A percentile compares a stretch with the other conserved stretches of the same genome.
Conservation (phyloP, 2,113 vertebrate genomes). For the Lates calcarifer region DNA sequence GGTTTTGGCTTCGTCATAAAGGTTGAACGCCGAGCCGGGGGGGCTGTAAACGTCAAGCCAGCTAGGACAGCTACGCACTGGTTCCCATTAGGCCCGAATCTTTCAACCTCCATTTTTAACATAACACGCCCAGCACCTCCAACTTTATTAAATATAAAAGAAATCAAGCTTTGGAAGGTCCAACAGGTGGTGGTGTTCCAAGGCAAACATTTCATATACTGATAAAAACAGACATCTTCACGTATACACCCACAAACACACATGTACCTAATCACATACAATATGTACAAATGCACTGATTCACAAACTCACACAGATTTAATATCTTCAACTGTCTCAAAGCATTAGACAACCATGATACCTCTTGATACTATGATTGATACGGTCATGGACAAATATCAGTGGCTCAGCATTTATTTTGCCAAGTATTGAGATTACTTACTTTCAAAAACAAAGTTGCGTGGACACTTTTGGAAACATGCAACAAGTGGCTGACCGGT, state of each 20-base stretch:
- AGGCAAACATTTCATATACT: slow-evolving; percentile 15
- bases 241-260: not conserved
- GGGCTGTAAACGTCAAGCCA: slow-evolving; percentile 53
- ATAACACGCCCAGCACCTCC: slow-evolving; percentile 8
- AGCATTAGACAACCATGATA: not conserved
- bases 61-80: slow-evolving; percentile 39
- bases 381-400: slow-evolving; percentile 2
- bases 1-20: slow-evolving; percentile 58
- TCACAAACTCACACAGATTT: not conserved
- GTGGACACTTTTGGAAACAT: slow-evolving; percentile 32
- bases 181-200: slow-evolving; percentile 2
- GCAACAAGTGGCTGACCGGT: slow-evolving; percentile 41
- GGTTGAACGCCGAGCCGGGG: slow-evolving; percentile 26
- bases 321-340: not conserved
- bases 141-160: slow-evolving; percentile 29
- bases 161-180: slow-evolving; percentile 14
- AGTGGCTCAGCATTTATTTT: slow-evolving; percentile 31
- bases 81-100: slow-evolving; percentile 43
- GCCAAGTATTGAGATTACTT: slow-evolving; percentile 27
- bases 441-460: slow-evolving; percentile 33
- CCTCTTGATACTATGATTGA: not conserved
- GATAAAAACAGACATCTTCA: slow-evolving; percentile 13
- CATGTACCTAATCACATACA: not conserved
- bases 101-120: slow-evolving; percentile 44
- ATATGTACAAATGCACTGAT: not conserved